Percentiles rank a stretch among this genome's conserved stretches.
Conservation (phyloP, 2,113 vertebrate genomes). For the Eubucco bourcierii region DNA sequence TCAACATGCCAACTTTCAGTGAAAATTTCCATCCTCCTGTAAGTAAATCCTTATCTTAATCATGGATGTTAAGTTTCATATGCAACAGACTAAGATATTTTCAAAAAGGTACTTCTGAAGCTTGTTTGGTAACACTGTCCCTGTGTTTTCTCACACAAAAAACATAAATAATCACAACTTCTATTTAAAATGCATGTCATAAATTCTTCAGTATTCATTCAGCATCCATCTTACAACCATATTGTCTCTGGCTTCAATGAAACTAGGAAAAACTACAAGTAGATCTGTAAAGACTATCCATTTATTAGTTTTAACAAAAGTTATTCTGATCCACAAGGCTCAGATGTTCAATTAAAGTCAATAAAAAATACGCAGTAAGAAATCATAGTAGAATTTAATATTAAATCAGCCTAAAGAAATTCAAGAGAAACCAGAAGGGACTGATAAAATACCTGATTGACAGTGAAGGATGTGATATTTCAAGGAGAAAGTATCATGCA, state of each 20-base stretch:
- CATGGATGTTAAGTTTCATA: background rate
- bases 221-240: background rate
- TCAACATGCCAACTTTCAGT: background rate
- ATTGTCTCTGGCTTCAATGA: background rate
- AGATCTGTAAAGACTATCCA: background rate
- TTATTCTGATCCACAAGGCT: background rate
- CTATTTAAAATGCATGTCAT: background rate
- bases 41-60: background rate
- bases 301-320: constrained; percentile 39
- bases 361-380: background rate
- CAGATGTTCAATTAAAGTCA: constrained; percentile 15
- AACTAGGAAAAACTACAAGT: background rate
- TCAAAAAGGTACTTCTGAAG: background rate
- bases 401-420: background rate
- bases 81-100: background rate
- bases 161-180: background rate
- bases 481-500: background rate
- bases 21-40: constrained; percentile 3
- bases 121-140: background rate
- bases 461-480: background rate
- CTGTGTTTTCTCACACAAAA: background rate
- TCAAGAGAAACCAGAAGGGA: background rate
- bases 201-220: background rate
- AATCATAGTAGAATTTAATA: constrained; percentile 14
- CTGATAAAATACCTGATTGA: background rate